Base-by-base conservation (phyloP, 2,888 invertebrate genomes). In the Megastigmus dorsalis region DNA sequence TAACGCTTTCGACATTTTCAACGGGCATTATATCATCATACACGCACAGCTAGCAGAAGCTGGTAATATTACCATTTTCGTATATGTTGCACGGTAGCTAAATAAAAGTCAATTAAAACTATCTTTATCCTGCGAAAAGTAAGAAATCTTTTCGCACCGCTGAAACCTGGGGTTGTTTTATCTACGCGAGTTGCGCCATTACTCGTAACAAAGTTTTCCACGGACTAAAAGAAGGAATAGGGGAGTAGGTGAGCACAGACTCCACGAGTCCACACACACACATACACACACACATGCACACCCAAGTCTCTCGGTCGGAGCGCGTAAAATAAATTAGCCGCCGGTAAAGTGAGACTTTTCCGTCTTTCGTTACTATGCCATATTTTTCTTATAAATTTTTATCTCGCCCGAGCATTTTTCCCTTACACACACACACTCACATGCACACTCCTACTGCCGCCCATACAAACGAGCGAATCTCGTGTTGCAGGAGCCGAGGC, bases 141-240 rank as follows among this genome's bases (percentile, higher is more conserved):
- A 4, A 30, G 48, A 15, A 54, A 66, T 66, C 52, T 72, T 66
- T 60, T 72, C 72, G 26, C 72, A 72, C 43, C 66, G 59, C n/a
- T 41, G 59, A 36, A 36, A 52, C 50, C 59, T 28, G 41, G 59
- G 50, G 10, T 30, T 28, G 48, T 20, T 28, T 50, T 63, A 71
- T 65, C 50, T 26, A 20, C 45, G 2, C 23, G 50, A 6, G n/a
- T 2, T 10, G 41, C 10, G 7, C 33, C 43, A 72, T 72, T 72
- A 59, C 60, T 43, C 52, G 55, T 52, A 66, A 60, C 52, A 54
- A 72, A 60, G 43, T 72, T 72, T n/a, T 66, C 72, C 72, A 66
- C 59, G 72, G n/a, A 66, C 38, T 13, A 26, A 36, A 50, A 33
- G 48, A 4, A 30, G 30, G 9, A 55, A n/a, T n/a, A 23, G 26